Base-by-base conservation (phyloP, 1,140 invertebrate species). In the Cydia amplana region DNA sequence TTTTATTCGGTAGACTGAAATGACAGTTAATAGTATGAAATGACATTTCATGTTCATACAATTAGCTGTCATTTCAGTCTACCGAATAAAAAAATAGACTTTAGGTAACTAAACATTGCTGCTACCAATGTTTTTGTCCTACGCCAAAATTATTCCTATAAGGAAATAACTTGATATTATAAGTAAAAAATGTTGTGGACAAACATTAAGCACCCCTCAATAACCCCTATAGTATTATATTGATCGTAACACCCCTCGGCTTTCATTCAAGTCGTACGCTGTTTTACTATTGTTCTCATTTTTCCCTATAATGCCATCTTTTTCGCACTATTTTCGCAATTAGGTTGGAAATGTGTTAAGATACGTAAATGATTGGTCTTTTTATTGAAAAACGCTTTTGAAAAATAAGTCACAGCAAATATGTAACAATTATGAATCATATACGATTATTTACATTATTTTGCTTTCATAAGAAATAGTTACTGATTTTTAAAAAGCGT, bases 241-340 rank as follows among this genome's bases (percentile, higher is more conserved):
- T 14, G 65, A 70, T 70, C 65, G 65, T 36, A 18, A 10, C 65
- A 70, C 25, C 65, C 65, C 65, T 70, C 65, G 65, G n/a, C 3
- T 70, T 70, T 70, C 32, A 70, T 70, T 70, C 28, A 70, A 40
- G n/a, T 7, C n/a, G 65, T 14, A 70, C 32, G 36, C 32, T 18
- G 65, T 18, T 40, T 36, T 70, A 18, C 32, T 67, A 67, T 67
- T 67, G 65, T 32, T 10, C 65, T 70, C 36, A 18, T 40, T 70
- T 10, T 20, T 36, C 23, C 16, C 28, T 18, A 70, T 40, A 40
- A 3, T 18, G 16, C n/a, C 16, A 18, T 32, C 32, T 43, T 2
- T 70, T n/a, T 43, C 36, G 28, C 65, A 40, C 65, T 36, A 40
- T 20, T 23, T 60, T n/a, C n/a, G 55, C 18, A 60, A 60, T 60